Percentiles rank a stretch among this genome's conserved stretches.
Evolutionary conservation across 2,113 vertebrate species (phyloP).

Genomic region (Athene cunicularia): DNA sequence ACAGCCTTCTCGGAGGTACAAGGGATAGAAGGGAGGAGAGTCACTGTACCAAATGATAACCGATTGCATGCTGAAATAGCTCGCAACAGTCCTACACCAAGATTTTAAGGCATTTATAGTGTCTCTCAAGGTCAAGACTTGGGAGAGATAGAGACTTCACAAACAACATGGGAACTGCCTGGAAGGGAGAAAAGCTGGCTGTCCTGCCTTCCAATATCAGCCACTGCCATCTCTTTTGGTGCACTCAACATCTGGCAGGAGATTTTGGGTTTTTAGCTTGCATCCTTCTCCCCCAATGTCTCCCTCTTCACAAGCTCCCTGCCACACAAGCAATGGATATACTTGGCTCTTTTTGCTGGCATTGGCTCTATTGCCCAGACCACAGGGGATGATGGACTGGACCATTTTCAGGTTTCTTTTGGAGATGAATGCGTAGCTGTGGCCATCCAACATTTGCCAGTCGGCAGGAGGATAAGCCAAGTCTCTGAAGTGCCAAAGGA

Average conservation of each 20-base stretch:
- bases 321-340: background rate
- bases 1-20: accelerated
- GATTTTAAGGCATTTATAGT: background rate
- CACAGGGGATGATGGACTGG: background rate
- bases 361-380: background rate
- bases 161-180: background rate
- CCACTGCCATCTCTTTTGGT: background rate
- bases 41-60: background rate
- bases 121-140: background rate
- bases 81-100: background rate
- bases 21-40: background rate
- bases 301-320: background rate
- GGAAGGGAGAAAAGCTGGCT: background rate
- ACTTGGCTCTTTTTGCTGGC: background rate
- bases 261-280: background rate
- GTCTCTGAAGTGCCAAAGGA: background rate
- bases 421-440: background rate
- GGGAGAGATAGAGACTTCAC: background rate
- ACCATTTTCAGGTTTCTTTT: background rate
- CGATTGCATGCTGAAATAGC: background rate
- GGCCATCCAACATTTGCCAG: background rate
- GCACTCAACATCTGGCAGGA: background rate
- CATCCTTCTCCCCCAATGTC: accelerated
- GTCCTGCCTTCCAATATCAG: background rate
- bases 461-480: background rate